Base-by-base conservation (phyloP, 2,888 invertebrate species). In the Sphaerophoria rueppellii region DNA sequence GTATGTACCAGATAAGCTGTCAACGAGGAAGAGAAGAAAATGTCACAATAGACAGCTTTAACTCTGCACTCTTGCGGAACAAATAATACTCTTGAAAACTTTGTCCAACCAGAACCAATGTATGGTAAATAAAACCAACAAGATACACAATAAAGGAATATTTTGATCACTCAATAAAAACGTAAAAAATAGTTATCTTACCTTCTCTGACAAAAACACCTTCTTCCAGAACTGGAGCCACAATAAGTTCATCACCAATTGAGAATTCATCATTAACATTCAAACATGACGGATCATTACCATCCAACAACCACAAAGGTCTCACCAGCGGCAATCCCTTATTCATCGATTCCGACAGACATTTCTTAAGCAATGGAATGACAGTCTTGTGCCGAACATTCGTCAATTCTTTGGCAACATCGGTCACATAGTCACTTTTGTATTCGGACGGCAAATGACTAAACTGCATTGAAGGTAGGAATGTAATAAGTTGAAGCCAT, bases 401-500 rank as follows among this genome's bases (percentile, higher is more conserved):
- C 0, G 96, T 95, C 89, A 96, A 93, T 89, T 93, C 94, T 89
- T 95, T 96, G 0, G 96, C 96, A 90, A 96, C 94, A 76, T 96
- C 95, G 11, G 96, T 92, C 0, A 97, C 95, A 58, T 93, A 93
- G 55, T 95, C 95, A 89, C 96, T 96, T 37, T 96, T 96, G 89
- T 97, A 98, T 90, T 96, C 96, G 90, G 96, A 97, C 0, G 99
- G 98, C 54, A 97, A 92, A 89, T 97, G 95, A 0, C 97, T 97
- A 88, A 98, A 98, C 89, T 98, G 95, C 92, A 99, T 96, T 0
- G 97, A 96, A 0, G 98, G 98, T 88, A 99, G 92, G 90, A 98
- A 98, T 0, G 97, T 96, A 2, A 96, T 95, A 89, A 98, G 92
- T 90, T 98, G 97, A 71, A 98, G 91, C 98, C 98, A 99, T 79